Base-by-base conservation (phyloP, 2,888 invertebrate species). In the Nemotelus pantherinus region DNA sequence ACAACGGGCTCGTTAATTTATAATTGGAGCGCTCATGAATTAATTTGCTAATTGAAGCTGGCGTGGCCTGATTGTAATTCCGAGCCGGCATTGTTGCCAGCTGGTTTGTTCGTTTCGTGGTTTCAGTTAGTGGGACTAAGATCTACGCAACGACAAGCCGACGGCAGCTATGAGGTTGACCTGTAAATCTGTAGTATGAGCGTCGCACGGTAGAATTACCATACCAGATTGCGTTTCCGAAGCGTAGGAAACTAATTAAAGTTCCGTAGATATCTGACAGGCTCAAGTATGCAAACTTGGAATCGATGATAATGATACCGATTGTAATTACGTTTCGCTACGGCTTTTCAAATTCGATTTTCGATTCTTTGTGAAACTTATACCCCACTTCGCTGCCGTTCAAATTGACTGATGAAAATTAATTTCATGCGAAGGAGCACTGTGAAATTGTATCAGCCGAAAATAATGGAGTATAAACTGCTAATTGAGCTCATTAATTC, bases 11-110 rank as follows among this genome's bases (percentile, higher is more conserved):
- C 74, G 60, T 72, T 47, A 74, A 74, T 74, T 74, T 60, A 74
- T 60, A 60, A 60, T 74, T 74, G 60, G 63, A 74, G 48, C 63
- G 74, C 48, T 74, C 60, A 63, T 74, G 74, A 74, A 74, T 74
- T 74, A 74, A 74, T 74, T 74, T 74, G 50, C 60, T 74, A 74
- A 74, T 74, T 74, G 74, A 74, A 74, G 60, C 63, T 60, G 74
- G 63, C 74, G 60, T 50, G 74, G 74, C 50, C n/a, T 63, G 63
- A 48, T 74, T 74, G 57, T 60, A 74, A 74, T 60, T 72, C 39
- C 25, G 39, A 74, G 50, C 60, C 53, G 74, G 25, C 25, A 25
- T 25, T 25, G 25, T 25, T 63, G 60, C 48, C 63, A 50, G 72
- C 7, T 72, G 48, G 63, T 25, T 25, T 25, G 39, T 39, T 63